These are phyloP conservation scores for Paramacrobiotus metropolitanus DNA, from an alignment of 1,140 invertebrate species.

Conservation along the genomic window DNA sequence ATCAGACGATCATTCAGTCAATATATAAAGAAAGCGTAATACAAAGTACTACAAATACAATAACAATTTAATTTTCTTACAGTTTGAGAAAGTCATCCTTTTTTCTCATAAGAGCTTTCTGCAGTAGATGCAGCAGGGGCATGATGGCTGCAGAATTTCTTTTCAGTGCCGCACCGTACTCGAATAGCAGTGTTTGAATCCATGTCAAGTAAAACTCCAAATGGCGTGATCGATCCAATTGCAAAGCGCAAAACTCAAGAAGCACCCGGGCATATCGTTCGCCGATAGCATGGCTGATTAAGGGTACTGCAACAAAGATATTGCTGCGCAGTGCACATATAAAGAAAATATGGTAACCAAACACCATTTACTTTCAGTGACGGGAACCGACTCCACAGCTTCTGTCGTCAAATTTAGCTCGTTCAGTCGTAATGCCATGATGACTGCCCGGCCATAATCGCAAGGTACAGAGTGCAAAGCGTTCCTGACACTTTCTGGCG, in stretches of 20 bases:
- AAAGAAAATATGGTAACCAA: conserved; percentile 5
- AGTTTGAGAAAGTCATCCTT: conserved; percentile 57
- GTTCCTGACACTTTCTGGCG: conserved; percentile 28
- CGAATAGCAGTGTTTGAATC: conserved; percentile 39
- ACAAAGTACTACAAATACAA: no score
- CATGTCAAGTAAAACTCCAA: conserved; percentile 68
- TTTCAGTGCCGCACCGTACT: conserved; percentile 33
- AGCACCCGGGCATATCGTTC: conserved; percentile 48
- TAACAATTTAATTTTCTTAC: conserved; percentile 38
- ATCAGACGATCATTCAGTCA: no score
- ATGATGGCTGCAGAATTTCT: conserved; percentile 24
- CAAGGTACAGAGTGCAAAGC: not conserved
- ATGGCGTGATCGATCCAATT: conserved; percentile 49
- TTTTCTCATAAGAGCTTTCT: conserved; percentile 53
- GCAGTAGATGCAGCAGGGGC: conserved; percentile 40
- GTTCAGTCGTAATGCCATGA: conserved; percentile 64
- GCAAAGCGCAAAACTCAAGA: conserved; percentile 37
- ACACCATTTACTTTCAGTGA: conserved; percentile 47
- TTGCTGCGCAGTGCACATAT: conserved; percentile 7
- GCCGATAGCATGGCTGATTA: conserved; percentile 41
- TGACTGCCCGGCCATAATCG: conserved; percentile 32
- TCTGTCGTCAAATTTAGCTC: conserved; percentile 48
- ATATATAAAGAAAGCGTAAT: no score
- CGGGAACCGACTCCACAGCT: conserved; percentile 57
- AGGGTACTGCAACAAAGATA: conserved; percentile 36